Percentiles rank a stretch among this genome's conserved stretches.
Evolutionary conservation across 1,140 invertebrate genomes (phyloP).

Genomic region (Drosophila kanapiae): DNA sequence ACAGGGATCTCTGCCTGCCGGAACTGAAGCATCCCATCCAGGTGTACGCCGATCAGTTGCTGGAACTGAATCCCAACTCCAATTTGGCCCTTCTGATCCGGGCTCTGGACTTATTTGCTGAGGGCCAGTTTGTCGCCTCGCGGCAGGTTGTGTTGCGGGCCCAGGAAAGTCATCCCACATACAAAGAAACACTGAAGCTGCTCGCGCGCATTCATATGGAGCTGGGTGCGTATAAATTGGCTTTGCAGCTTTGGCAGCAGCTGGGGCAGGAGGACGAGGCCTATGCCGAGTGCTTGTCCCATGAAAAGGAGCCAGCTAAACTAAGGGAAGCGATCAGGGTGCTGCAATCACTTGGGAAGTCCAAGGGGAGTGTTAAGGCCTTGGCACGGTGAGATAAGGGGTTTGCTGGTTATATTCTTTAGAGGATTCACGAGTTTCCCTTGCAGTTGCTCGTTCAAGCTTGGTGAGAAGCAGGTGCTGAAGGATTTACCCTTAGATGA

Average conservation of each 20-base stretch:
- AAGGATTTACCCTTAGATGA: constrained; percentile 51
- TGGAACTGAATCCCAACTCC: constrained; percentile 86
- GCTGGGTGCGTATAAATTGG: constrained; percentile 80
- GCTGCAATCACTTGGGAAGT: constrained; percentile 12
- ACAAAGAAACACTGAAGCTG: constrained; percentile 56
- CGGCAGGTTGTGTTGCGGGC: constrained; percentile 86
- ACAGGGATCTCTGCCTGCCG: constrained; percentile 31
- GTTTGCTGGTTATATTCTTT: not conserved
- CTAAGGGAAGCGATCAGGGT: constrained; percentile 52
- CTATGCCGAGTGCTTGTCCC: constrained; percentile 64
- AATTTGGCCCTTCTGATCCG: constrained; percentile 88
- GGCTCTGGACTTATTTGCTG: constrained; percentile 86
- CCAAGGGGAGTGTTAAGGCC: constrained; percentile 23
- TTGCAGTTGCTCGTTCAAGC: constrained; percentile 63
- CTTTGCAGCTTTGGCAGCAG: constrained; percentile 57
- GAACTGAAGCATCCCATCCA: constrained; percentile 81
- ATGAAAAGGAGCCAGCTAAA: constrained; percentile 41
- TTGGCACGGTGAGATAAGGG: constrained; percentile 50
- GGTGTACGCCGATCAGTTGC: constrained; percentile 85
- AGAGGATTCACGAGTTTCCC: not conserved
- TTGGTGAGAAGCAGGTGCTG: constrained; percentile 46
- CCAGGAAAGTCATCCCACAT: constrained; percentile 57
- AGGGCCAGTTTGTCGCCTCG: constrained; percentile 86
- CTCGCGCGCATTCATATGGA: constrained; percentile 69
- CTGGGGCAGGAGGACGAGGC: constrained; percentile 36